These are phyloP conservation scores for Sphenopsis melanotis DNA, from an alignment of 2,797 vertebrate genomes.

Conservation along the genomic window DNA sequence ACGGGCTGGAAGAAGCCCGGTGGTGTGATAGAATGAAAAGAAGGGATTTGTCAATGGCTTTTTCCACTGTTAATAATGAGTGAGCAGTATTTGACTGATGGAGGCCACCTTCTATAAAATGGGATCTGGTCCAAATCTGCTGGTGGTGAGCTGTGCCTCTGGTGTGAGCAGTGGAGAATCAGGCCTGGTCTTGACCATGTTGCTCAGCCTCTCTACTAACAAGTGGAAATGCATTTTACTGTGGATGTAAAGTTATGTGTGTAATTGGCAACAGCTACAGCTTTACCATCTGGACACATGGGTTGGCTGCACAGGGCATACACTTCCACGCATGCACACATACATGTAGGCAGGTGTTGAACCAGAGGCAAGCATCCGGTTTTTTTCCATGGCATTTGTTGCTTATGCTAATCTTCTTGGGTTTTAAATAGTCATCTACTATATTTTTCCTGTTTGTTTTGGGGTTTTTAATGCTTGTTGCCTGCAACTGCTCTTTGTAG, in stretches of 20 bases:
- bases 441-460: background rate
- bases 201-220: background rate
- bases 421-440: slow-evolving; percentile 4
- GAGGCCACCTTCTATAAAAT: background rate
- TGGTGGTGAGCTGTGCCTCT: background rate
- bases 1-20: background rate
- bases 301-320: background rate
- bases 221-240: background rate
- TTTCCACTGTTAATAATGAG: background rate
- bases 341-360: background rate
- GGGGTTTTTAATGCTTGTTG: slow-evolving; percentile 27
- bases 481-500: slow-evolving; percentile 34
- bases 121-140: background rate
- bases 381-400: background rate
- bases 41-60: slow-evolving; percentile 16
- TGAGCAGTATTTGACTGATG: background rate
- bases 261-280: background rate
- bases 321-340: accelerated
- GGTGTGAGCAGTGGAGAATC: background rate
- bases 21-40: slow-evolving; percentile 36
- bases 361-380: background rate
- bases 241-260: background rate
- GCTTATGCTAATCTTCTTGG: slow-evolving; percentile 5
- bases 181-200: background rate
- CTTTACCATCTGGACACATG: background rate